Evolutionary conservation across 1,140 invertebrate genomes (phyloP).

Genomic region (Vanessa tameamea): DNA sequence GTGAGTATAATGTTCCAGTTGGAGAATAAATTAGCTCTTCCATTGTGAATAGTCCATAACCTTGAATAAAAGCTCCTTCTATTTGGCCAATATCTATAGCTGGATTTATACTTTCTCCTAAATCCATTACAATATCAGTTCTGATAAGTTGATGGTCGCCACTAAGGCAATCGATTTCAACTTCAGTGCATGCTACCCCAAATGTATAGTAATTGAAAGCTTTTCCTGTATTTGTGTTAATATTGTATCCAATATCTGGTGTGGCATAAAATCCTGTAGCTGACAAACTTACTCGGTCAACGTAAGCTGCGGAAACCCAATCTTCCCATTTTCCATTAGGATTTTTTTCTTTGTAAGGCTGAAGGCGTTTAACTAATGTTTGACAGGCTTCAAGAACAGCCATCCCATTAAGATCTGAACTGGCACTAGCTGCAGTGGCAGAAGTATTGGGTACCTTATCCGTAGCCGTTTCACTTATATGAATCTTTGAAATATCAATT

Average conservation of each 20-base stretch:
- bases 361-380: conserved; percentile 87
- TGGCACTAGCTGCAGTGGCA: conserved; percentile 93
- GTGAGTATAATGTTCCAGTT: conserved; percentile 88
- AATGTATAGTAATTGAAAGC: conserved; percentile 92
- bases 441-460: conserved; percentile 97
- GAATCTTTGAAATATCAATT: conserved; percentile 89
- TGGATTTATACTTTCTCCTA: conserved; percentile 94
- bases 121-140: conserved; percentile 97
- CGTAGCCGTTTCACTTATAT: conserved; percentile 93
- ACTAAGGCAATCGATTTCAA: conserved; percentile 94
- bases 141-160: conserved; percentile 93
- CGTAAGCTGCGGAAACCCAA: conserved; percentile 91
- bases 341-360: conserved; percentile 88
- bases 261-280: conserved; percentile 93
- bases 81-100: conserved; percentile 98
- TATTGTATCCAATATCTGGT: conserved; percentile 90
- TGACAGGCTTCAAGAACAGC: conserved; percentile 94
- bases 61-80: conserved; percentile 96
- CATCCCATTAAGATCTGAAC: conserved; percentile 97
- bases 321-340: conserved; percentile 92
- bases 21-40: conserved; percentile 94
- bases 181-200: conserved; percentile 89
- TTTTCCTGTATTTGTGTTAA: conserved; percentile 85
- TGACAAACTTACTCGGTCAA: conserved; percentile 90
- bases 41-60: conserved; percentile 94